Base-by-base conservation (phyloP, 2,113 vertebrate genomes). In the Corapipo altera region DNA sequence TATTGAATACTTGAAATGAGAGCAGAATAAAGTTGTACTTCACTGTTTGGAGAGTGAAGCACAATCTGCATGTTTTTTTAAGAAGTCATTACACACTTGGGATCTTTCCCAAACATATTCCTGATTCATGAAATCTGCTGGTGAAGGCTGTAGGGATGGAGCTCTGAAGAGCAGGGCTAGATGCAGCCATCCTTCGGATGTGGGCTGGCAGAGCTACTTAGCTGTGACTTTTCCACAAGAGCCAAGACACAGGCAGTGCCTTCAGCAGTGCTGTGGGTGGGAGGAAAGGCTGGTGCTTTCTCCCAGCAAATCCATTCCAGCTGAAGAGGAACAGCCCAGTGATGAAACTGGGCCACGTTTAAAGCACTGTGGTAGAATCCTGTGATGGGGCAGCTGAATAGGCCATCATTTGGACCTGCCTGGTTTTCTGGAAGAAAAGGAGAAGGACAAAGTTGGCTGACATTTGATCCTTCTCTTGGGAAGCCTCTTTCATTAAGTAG, bases 401-500 rank as follows among this genome's bases (percentile, higher is more conserved):
- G 73, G 33, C 64, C 88, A 57, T 66, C 69, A n/a, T 59, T 82
- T 81, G 37, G 41, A 75, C 58, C 65, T 35, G 24, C 18, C 4
- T 5, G 33, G 70, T 43, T 84, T 59, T 91, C 76, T 26, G 71
- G 58, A 74, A 75, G 46, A 71, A 61, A 62, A 66, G n/a, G 62
- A 82, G 27, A 73, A 86, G 79, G 90, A 57, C 41, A 37, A 82
- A 86, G 73, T n/a, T 75, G 85, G 78, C 88, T 96, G 94, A 93
- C 83, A 87, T 79, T 93, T 76, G 93, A 95, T 95, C 84, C 73
- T 96, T 76, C 71, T 79, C 46, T 71, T 61, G 82, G 76, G 87
- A 96, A 96, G 76, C 85, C 88, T 95, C 95, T 93, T 96, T 97
- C 95, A 97, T 98, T 96, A 97, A 95, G 89, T 78, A 93, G 91